Conservation (phyloP, 2,888 invertebrate species). For the Drosophila birchii region DNA sequence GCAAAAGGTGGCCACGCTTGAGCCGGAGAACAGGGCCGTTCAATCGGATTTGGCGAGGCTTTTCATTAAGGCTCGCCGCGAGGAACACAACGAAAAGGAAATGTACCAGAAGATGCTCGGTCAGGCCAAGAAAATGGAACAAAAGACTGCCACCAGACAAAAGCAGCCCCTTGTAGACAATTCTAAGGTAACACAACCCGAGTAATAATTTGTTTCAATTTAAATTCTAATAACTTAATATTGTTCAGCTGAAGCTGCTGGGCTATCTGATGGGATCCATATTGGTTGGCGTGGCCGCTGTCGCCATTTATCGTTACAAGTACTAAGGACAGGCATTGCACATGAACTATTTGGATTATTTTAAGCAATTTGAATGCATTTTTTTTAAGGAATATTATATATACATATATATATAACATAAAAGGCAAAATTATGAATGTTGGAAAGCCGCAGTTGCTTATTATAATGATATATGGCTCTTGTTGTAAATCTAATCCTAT, state of each 20-base stretch:
- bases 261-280: constrained; percentile 87
- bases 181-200: constrained; percentile 75
- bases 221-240: neutral
- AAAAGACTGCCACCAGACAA: constrained; percentile 79
- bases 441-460: constrained; percentile 58
- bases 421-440: constrained; percentile 64
- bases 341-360: constrained; percentile 43
- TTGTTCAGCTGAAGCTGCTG: constrained; percentile 83
- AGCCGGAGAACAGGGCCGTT: constrained; percentile 88
- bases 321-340: constrained; percentile 73
- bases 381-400: constrained; percentile 51
- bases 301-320: constrained; percentile 91
- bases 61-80: constrained; percentile 86
- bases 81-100: constrained; percentile 87
- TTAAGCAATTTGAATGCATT: constrained; percentile 70
- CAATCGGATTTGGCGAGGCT: constrained; percentile 86
- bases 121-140: constrained; percentile 85
- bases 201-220: neutral
- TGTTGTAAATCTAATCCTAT: constrained; percentile 50
- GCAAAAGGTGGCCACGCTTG: constrained; percentile 87
- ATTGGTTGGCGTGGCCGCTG: constrained; percentile 89
- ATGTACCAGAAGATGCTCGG: constrained; percentile 90
- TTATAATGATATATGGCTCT: constrained; percentile 25
- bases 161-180: constrained; percentile 80
- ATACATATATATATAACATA: constrained; percentile 36